A percentile compares a stretch with the other conserved stretches of the same genome.
phyloP scores from a whole-genome alignment of 92 coral and sea anemone species.

The Phenganax marumi region DNA sequence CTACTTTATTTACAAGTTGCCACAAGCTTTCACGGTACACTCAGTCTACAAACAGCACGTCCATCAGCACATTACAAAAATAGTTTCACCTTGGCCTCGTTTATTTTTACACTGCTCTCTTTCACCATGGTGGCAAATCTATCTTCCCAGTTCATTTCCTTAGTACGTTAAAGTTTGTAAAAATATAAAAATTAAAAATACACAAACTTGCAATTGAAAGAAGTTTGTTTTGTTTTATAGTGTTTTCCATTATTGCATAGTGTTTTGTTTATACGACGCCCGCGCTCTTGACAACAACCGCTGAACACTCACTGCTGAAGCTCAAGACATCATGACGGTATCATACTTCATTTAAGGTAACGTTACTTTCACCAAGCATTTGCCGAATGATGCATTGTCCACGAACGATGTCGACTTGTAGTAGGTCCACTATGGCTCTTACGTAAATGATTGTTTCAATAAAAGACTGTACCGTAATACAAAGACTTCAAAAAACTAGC shows the following conservation, averaged over 20 bases:
- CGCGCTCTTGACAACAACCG: no score
- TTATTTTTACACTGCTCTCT: constrained; percentile 59
- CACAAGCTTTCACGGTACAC: background rate
- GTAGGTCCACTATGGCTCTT: no score
- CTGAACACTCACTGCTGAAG: no score
- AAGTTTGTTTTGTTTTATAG: no score
- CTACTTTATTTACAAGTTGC: background rate
- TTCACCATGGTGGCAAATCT: constrained; percentile 86
- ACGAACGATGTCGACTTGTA: no score
- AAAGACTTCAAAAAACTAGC: background rate
- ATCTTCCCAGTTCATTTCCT: constrained; percentile 85
- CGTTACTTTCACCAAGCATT: no score
- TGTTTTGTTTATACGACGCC: no score
- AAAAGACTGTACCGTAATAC: background rate
- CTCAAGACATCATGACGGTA: background rate
- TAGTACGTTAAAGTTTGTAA: background rate
- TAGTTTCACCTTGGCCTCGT: constrained; percentile 34
- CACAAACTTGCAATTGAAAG: no score
- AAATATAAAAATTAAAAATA: background rate
- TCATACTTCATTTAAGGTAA: background rate
- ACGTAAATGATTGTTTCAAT: background rate
- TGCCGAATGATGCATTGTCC: no score
- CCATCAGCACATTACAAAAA: background rate
- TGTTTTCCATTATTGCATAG: no score
- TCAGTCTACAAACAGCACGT: no score